Percentiles rank a stretch among this genome's conserved stretches.
phyloP scores from a whole-genome alignment of 2,113 vertebrate genomes.

The Callipepla californica region DNA sequence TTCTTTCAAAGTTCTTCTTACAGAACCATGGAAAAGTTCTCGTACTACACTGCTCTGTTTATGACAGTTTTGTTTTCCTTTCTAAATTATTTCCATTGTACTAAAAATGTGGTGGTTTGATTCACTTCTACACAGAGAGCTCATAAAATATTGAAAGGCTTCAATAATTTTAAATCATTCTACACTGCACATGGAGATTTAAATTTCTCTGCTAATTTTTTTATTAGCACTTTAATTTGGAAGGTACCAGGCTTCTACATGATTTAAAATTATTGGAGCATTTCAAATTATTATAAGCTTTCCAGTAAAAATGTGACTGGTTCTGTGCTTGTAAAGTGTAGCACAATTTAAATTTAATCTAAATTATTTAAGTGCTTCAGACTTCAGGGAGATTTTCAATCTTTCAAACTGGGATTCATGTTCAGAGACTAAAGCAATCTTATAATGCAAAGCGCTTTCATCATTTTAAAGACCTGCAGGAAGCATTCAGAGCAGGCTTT shows the following conservation, averaged over 20 bases:
- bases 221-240: slow-evolving; percentile 81
- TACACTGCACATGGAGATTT: slow-evolving; percentile 71
- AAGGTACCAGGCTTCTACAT: slow-evolving; percentile 75
- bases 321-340: slow-evolving; percentile 75
- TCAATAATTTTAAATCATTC: slow-evolving; percentile 80
- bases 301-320: slow-evolving; percentile 73
- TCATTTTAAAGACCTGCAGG: slow-evolving; percentile 53
- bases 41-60: background rate
- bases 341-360: slow-evolving; percentile 79
- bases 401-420: slow-evolving; percentile 66
- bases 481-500: slow-evolving; percentile 17
- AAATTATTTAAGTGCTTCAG: slow-evolving; percentile 81
- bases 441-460: slow-evolving; percentile 60
- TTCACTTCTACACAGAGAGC: slow-evolving; percentile 63
- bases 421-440: slow-evolving; percentile 53
- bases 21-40: background rate
- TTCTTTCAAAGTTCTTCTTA: background rate
- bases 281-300: slow-evolving; percentile 85
- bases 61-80: slow-evolving; percentile 47
- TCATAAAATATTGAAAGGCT: slow-evolving; percentile 80
- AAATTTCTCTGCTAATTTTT: slow-evolving; percentile 79
- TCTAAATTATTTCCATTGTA: slow-evolving; percentile 62
- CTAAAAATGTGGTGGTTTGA: slow-evolving; percentile 57
- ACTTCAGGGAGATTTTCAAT: slow-evolving; percentile 73
- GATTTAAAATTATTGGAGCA: slow-evolving; percentile 83